Percentiles rank a stretch among this genome's conserved stretches.
These are phyloP conservation scores for Heliconius himera DNA, from an alignment of 1,140 invertebrate genomes.

Conservation along the genomic window DNA sequence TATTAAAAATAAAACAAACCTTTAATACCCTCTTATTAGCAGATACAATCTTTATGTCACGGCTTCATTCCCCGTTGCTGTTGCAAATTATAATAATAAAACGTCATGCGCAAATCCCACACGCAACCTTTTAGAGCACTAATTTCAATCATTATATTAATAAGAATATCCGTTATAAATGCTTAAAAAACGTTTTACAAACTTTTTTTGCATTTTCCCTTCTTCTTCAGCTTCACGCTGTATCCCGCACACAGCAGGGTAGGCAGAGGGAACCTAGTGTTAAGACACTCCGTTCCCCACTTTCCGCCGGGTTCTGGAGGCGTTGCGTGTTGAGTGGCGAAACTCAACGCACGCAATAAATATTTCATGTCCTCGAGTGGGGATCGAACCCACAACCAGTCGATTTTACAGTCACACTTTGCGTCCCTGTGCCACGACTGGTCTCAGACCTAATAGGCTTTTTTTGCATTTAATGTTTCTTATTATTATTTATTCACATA, in stretches of 20 bases:
- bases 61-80: neutral
- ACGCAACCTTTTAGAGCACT: neutral
- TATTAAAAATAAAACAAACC: neutral
- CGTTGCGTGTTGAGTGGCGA: too few relatives aligned
- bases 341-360: too few relatives aligned
- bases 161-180: neutral
- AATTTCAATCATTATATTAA: neutral
- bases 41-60: slow-evolving; percentile 9
- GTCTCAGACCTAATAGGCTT: too few relatives aligned
- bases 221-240: too few relatives aligned
- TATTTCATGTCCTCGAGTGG: too few relatives aligned
- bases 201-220: neutral
- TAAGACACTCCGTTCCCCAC: too few relatives aligned
- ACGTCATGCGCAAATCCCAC: neutral
- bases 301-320: too few relatives aligned
- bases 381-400: too few relatives aligned
- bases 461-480: neutral
- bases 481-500: neutral
- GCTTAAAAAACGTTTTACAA: neutral
- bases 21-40: neutral
- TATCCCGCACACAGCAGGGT: too few relatives aligned
- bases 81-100: slow-evolving; percentile 11
- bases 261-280: too few relatives aligned
- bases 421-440: too few relatives aligned
- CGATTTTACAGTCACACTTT: too few relatives aligned